Percentiles rank a stretch among this genome's conserved stretches.
These are phyloP conservation scores for Platyscapa corneri DNA, from an alignment of 1,140 invertebrate species.

Conservation along the genomic window DNA sequence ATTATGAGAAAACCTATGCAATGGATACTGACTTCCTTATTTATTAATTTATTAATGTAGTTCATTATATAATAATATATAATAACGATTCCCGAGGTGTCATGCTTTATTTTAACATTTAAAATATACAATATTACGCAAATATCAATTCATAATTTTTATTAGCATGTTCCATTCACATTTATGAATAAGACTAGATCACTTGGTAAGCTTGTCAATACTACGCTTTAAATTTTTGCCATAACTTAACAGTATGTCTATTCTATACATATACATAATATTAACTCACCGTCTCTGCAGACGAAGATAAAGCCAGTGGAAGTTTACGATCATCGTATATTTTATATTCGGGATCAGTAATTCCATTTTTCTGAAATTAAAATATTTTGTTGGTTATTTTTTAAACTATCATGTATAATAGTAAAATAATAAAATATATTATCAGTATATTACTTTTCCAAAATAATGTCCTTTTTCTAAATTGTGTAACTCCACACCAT, in stretches of 20 bases:
- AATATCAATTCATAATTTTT: no score
- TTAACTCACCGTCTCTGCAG: slow-evolving; percentile 54
- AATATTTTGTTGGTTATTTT: not conserved
- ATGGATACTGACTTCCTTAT: no score
- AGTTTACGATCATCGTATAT: slow-evolving; percentile 48
- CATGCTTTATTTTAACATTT: no score
- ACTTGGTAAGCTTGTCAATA: not conserved
- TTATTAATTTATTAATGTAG: no score
- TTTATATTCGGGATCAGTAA: slow-evolving; percentile 35
- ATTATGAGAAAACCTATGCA: no score
- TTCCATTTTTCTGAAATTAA: slow-evolving; percentile 30
- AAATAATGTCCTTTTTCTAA: slow-evolving; percentile 11
- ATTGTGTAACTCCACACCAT: slow-evolving; percentile 56
- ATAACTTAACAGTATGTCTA: not conserved
- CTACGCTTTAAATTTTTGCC: not conserved
- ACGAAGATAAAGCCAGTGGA: slow-evolving; percentile 28
- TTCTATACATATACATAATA: not conserved
- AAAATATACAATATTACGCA: no score
- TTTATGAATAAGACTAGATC: not conserved
- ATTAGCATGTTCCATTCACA: no score
- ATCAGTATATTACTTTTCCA: not conserved
- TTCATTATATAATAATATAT: no score
- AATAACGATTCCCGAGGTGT: no score
- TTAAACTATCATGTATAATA: not conserved
- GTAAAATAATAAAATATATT: no score